Evolutionary conservation across 23 tunicate genomes (phyloP), one percentile per base, ranked within the genome.

Genomic region (Clavelina lepadiformis): DNA sequence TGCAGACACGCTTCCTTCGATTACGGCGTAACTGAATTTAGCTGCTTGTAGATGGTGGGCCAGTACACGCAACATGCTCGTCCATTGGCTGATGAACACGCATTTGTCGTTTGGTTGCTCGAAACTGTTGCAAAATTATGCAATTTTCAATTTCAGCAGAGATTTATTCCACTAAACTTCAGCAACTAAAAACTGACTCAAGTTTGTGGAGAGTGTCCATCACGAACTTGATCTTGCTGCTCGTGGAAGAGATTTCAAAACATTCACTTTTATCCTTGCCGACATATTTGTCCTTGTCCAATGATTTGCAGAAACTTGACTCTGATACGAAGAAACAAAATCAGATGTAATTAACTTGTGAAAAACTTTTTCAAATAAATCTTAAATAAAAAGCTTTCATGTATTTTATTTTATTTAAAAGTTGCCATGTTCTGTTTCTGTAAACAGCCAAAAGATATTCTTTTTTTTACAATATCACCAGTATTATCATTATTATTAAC

Each of bases 71-170:
- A 88, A 69, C 83, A 88, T 75, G 35, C 78, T 67, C 41, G 96
- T 88, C 96, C 96, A 88, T 55, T 88, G 96, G 53, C 96, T 88
- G 38, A 88, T 52, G 5, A 88, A 53, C 29, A 88, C 96, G 25
- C 64, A 73, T 33, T 88, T 88, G 13, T 88, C 96, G 46, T 66
- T 50, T 0, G 95, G 95, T 28, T 72, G 67, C 25, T 86, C 85
- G 19, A 65, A 44, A 22, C 95, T 86, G 56, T 31, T 71, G 71
- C n/a, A 20, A 13, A 58, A n/a, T n/a, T n/a, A n/a, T n/a, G n/a
- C n/a, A n/a, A n/a, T n/a, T n/a, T n/a, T n/a, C n/a, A n/a, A n/a
- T n/a, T n/a, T n/a, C n/a, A n/a, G n/a, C n/a, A n/a, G n/a, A n/a
- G n/a, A n/a, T n/a, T n/a, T n/a, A n/a, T n/a, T n/a, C n/a, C n/a